A percentile compares a stretch with the other conserved stretches of the same genome.
Evolutionary conservation across 2,113 vertebrate genomes (phyloP).

Genomic region (Brachyhypopomus occidentalis): DNA sequence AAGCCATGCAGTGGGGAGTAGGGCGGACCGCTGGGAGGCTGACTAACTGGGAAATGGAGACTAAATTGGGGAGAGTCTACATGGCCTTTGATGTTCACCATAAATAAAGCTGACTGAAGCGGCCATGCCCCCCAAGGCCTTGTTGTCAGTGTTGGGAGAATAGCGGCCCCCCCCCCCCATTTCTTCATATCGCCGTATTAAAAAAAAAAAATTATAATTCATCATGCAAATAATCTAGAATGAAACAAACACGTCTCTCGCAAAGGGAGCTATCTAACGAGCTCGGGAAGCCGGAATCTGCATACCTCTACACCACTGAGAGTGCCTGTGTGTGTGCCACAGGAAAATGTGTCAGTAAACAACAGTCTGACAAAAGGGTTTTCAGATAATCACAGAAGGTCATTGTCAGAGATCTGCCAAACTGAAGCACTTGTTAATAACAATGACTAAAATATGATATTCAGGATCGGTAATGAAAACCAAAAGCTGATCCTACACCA

Average conservation of each 20-base stretch:
- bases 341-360: slow-evolving; percentile 55
- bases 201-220: slow-evolving; percentile 66
- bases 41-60: slow-evolving; percentile 61
- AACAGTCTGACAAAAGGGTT: slow-evolving; percentile 57
- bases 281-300: slow-evolving; percentile 58
- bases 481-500: not conserved
- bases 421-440: slow-evolving; percentile 45
- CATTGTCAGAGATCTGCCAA: slow-evolving; percentile 60
- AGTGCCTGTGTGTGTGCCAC: not conserved
- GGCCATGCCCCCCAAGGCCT: slow-evolving; percentile 61
- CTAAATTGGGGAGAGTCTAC: slow-evolving; percentile 64
- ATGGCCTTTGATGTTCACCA: slow-evolving; percentile 63
- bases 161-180: slow-evolving; percentile 36
- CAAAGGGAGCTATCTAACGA: slow-evolving; percentile 70
- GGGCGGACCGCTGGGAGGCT: slow-evolving; percentile 39
- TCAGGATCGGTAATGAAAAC: slow-evolving; percentile 46
- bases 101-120: slow-evolving; percentile 62
- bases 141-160: slow-evolving; percentile 64
- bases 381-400: slow-evolving; percentile 59
- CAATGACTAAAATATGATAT: slow-evolving; percentile 33
- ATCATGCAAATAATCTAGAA: slow-evolving; percentile 74
- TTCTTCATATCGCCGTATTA: slow-evolving; percentile 64
- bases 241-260: slow-evolving; percentile 69
- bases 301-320: slow-evolving; percentile 56
- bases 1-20: not conserved